A percentile compares a stretch with the other conserved stretches of the same genome.
Evolutionary conservation across 2,888 invertebrate species (phyloP).

Genomic region (Suillia variegata): DNA sequence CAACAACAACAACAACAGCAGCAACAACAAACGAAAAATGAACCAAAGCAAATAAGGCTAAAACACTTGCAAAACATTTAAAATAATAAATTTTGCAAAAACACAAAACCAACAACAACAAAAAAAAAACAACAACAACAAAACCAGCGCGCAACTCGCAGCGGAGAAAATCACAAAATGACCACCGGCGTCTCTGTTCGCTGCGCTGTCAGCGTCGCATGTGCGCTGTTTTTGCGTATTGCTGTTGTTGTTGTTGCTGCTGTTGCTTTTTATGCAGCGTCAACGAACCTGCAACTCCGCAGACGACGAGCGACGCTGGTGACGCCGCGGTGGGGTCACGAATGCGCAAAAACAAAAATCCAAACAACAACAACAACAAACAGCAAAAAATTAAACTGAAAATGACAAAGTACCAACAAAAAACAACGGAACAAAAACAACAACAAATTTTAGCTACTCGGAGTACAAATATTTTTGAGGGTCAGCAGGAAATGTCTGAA

Average conservation of each 20-base stretch:
- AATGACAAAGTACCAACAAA: not conserved
- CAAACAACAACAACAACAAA: slow-evolving; percentile 8
- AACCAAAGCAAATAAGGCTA: slow-evolving; percentile 12
- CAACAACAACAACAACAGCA: slow-evolving; percentile 9
- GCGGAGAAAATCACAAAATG: slow-evolving; percentile 2
- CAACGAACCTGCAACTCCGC: slow-evolving; percentile 27
- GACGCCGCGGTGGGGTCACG: slow-evolving; percentile 26
- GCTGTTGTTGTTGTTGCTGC: not conserved
- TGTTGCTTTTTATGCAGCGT: slow-evolving; percentile 8
- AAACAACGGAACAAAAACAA: not conserved
- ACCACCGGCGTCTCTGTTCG: not conserved
- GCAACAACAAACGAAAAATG: slow-evolving; percentile 1
- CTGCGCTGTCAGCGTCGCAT: too few species aligned
- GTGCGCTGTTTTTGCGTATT: too few species aligned
- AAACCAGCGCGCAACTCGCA: not conserved
- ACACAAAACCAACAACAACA: not conserved
- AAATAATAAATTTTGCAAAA: slow-evolving; percentile 19
- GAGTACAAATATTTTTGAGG: not conserved
- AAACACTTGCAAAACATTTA: slow-evolving; percentile 15
- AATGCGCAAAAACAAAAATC: slow-evolving; percentile 19
- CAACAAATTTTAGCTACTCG: too few species aligned
- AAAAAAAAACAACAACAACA: not conserved
- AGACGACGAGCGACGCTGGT: too few species aligned
- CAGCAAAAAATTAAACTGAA: not conserved
- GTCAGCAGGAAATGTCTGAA: not conserved